Evolutionary conservation across 2,888 invertebrate genomes (phyloP).

Genomic region (Agonopterix alstromeriana): DNA sequence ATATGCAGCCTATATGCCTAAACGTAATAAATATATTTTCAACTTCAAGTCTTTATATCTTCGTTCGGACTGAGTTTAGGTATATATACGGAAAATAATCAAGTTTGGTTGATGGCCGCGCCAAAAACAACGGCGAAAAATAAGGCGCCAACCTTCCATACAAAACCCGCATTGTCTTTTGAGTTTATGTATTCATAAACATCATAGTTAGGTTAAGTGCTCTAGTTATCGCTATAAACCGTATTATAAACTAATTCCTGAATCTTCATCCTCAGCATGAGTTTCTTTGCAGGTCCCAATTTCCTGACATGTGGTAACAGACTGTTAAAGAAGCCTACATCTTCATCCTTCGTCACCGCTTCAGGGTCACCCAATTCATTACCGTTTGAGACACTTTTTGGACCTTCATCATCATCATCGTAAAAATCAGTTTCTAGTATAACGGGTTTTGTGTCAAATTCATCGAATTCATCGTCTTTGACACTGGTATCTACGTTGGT

Average conservation of each 20-base stretch:
- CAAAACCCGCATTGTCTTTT: too few relatives aligned
- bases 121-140: too few relatives aligned
- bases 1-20: too few relatives aligned
- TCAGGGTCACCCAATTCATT: slow-evolving; percentile 12
- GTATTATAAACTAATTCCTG: slow-evolving; percentile 69
- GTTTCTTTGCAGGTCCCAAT: slow-evolving; percentile 60
- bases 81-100: too few relatives aligned
- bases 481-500: slow-evolving; percentile 23
- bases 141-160: too few relatives aligned
- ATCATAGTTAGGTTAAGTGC: not conserved
- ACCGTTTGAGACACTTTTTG: slow-evolving; percentile 25
- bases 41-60: too few relatives aligned
- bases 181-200: not conserved
- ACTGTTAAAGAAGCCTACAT: slow-evolving; percentile 67
- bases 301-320: slow-evolving; percentile 65
- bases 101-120: too few relatives aligned
- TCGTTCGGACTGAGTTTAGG: too few relatives aligned
- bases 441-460: slow-evolving; percentile 66
- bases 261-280: slow-evolving; percentile 69
- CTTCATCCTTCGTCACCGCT: slow-evolving; percentile 55
- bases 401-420: slow-evolving; percentile 61
- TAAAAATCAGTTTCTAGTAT: slow-evolving; percentile 68
- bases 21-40: too few relatives aligned
- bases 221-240: slow-evolving; percentile 53
- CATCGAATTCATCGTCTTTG: slow-evolving; percentile 66